A percentile compares a stretch with the other conserved stretches of the same genome.
phyloP scores from a whole-genome alignment of 2,888 invertebrate genomes.

The Melinaea marsaeus region DNA sequence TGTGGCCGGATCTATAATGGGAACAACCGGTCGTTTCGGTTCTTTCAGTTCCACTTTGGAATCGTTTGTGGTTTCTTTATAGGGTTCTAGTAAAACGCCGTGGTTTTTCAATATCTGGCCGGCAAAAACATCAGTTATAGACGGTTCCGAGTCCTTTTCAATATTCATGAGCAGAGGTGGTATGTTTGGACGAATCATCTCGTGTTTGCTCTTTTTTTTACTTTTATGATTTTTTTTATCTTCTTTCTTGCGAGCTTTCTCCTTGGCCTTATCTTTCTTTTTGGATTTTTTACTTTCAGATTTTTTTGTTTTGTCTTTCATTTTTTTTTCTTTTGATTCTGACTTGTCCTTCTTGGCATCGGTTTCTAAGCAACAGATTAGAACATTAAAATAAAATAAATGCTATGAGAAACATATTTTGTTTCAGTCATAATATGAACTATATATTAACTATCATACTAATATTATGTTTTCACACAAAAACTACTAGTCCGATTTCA shows the following conservation, averaged over 20 bases:
- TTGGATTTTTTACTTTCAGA: slow-evolving; percentile 61
- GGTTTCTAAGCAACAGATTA: slow-evolving; percentile 40
- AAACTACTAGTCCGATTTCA: too few relatives aligned
- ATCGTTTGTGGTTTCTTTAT: slow-evolving; percentile 51
- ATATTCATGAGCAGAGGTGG: slow-evolving; percentile 71
- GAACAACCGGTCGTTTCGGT: slow-evolving; percentile 57
- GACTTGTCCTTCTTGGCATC: slow-evolving; percentile 57
- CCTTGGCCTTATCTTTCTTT: slow-evolving; percentile 63
- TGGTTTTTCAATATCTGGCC: slow-evolving; percentile 78
- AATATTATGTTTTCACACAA: too few relatives aligned
- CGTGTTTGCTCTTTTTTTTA: slow-evolving; percentile 66
- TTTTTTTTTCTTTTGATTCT: slow-evolving; percentile 69
- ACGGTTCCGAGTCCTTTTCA: slow-evolving; percentile 71
- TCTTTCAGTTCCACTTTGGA: slow-evolving; percentile 47
- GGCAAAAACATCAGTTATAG: slow-evolving; percentile 81
- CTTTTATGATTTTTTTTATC: slow-evolving; percentile 68
- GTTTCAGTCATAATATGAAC: too few relatives aligned
- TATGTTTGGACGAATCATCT: slow-evolving; percentile 66
- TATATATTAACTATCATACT: too few relatives aligned
- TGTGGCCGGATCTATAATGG: slow-evolving; percentile 68
- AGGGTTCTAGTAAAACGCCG: slow-evolving; percentile 55
- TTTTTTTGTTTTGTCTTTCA: slow-evolving; percentile 61
- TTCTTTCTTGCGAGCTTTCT: slow-evolving; percentile 56
- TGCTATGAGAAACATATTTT: too few relatives aligned
- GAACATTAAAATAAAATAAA: too few relatives aligned